Evolutionary conservation across 2,888 invertebrate genomes (phyloP), one percentile per base, ranked within the genome.

Genomic region (Apodemia mormo): DNA sequence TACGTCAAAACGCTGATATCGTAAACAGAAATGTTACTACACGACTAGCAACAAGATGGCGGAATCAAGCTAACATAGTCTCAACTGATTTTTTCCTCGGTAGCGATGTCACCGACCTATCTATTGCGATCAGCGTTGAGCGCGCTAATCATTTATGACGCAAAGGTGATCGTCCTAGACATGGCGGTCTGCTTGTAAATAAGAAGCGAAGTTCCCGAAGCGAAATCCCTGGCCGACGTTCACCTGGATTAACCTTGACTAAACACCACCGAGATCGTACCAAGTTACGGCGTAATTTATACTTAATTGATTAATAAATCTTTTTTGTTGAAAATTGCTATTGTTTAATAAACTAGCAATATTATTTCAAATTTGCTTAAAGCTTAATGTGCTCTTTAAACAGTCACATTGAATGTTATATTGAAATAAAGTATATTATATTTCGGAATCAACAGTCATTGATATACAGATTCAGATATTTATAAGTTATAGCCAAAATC

Each of bases 71-170:
- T 10, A 97, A 96, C 83, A 95, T 96, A 40, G 94, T 97, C 2
- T 95, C 96, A 1, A 94, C 96, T 7, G 97, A 97, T 84, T 97
- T 95, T 83, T 96, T 96, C 80, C 90, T 96, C 73, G 95, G 94
- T 29, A 96, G 95, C 65, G 96, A 96, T 81, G 91, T 97, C 45
- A 92, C 96, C 65, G 96, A 96, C 79, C 85, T 95, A 61, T 95
- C 96, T 1, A 95, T 96, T 78, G 90, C 93, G 71, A 84, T 94
- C 5, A 94, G 89, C 79, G 77, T 83, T 6, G 91, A 91, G 72
- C 88, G 93, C 58, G 88, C 85, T 4, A 80, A 81, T 22, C 81
- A 85, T 61, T 93, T 91, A 92, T 93, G 92, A 93, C 91, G 82
- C 83, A 83, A 78, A 72, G 79, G 78, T 56, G 73, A 74, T 71